Evolutionary conservation across 1,140 invertebrate genomes (phyloP).

Genomic region (Leguminivora glycinivorella): DNA sequence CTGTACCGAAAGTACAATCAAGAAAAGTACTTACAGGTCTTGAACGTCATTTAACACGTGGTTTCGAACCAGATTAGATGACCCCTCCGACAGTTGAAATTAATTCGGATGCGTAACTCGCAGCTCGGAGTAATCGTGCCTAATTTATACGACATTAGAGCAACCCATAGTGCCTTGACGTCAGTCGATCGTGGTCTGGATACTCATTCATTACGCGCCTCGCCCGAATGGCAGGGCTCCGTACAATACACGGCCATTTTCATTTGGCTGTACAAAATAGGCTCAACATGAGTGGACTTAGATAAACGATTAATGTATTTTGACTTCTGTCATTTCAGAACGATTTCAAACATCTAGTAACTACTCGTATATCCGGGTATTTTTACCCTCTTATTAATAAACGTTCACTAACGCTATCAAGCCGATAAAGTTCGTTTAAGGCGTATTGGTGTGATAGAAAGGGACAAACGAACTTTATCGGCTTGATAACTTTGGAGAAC

Average conservation of each 20-base stretch:
- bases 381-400: too few species aligned
- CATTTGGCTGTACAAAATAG: not conserved
- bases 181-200: constrained; percentile 21
- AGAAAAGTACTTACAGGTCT: not conserved
- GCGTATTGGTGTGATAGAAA: too few species aligned
- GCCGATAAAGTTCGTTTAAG: too few species aligned
- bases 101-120: constrained; percentile 19
- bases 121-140: constrained; percentile 20
- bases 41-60: not conserved
- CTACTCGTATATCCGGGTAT: too few species aligned
- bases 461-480: too few species aligned
- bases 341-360: too few species aligned
- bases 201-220: constrained; percentile 14
- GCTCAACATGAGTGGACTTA: not conserved
- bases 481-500: too few species aligned
- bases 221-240: not conserved
- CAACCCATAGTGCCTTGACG: constrained; percentile 27
- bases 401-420: too few species aligned
- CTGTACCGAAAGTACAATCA: not conserved
- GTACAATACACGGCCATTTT: not conserved
- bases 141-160: constrained; percentile 27
- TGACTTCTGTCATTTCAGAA: too few species aligned
- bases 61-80: constrained; percentile 12
- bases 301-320: not conserved
- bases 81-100: constrained; percentile 12